Evolutionary conservation across 1,140 invertebrate species (phyloP).

Genomic region (Cydia fagiglandana): DNA sequence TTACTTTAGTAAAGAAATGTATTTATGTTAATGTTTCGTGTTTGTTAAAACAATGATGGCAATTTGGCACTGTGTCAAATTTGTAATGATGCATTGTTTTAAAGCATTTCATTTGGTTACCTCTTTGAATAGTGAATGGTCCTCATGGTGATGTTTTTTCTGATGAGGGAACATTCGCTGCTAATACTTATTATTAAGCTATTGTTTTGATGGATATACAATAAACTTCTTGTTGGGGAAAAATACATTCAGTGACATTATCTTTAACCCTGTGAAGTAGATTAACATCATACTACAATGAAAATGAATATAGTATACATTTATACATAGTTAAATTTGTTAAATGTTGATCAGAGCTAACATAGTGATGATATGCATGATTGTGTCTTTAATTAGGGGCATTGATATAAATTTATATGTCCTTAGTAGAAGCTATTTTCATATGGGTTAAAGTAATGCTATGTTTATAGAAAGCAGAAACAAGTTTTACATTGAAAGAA

Average conservation of each 20-base stretch:
- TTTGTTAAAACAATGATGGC: too few species aligned
- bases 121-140: slow-evolving; percentile 2
- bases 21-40: too few species aligned
- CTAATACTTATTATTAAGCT: slow-evolving; percentile 5
- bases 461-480: slow-evolving; percentile 6
- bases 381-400: neutral
- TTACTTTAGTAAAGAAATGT: too few species aligned
- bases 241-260: neutral
- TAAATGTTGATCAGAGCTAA: neutral
- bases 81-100: neutral
- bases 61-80: too few species aligned
- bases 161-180: slow-evolving; percentile 2
- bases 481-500: neutral
- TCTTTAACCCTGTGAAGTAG: slow-evolving; percentile 2
- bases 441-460: slow-evolving; percentile 7
- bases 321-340: neutral
- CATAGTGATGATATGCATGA: neutral
- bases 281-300: neutral
- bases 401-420: neutral
- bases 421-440: neutral
- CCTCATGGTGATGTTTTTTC: slow-evolving; percentile 1
- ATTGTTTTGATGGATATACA: slow-evolving; percentile 26
- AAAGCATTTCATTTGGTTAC: slow-evolving; percentile 24
- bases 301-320: neutral
- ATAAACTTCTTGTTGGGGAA: neutral